phyloP scores from a whole-genome alignment of 1,140 invertebrate genomes.

The Goniozus legneri region DNA sequence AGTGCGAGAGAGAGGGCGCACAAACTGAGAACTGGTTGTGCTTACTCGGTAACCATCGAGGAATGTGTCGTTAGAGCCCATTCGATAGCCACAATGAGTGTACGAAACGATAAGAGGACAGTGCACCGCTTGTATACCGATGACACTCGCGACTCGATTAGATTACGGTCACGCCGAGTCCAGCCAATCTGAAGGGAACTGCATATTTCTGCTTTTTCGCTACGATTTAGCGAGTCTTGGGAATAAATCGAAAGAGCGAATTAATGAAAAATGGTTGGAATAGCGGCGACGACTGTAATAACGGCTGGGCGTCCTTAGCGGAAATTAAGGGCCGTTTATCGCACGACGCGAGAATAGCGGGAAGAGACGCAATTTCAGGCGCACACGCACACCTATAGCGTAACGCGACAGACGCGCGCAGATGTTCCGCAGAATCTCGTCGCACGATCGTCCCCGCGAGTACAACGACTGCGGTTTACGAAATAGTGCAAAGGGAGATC shows the following conservation, averaged over 20 bases:
- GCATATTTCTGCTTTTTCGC: too few species aligned
- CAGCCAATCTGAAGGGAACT: too few species aligned
- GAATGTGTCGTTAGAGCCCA: not conserved
- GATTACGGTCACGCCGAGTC: too few species aligned
- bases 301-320: too few species aligned
- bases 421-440: conserved; percentile 34
- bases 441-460: conserved; percentile 28
- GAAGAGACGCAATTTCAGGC: conserved; percentile 28
- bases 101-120: not conserved
- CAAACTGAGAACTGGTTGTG: conserved; percentile 24
- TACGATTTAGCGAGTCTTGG: too few species aligned
- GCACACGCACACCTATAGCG: conserved; percentile 13
- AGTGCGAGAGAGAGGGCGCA: too few species aligned
- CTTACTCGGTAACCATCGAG: conserved; percentile 17
- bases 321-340: too few species aligned
- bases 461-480: conserved; percentile 34
- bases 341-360: conserved; percentile 1
- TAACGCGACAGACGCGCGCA: too few species aligned
- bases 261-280: too few species aligned
- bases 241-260: too few species aligned
- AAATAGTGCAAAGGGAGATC: conserved; percentile 33
- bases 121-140: not conserved
- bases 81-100: not conserved
- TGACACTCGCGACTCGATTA: too few species aligned
- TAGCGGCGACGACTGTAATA: too few species aligned